Base-by-base conservation (phyloP, 2,113 vertebrate genomes). In the Scortum barcoo region DNA sequence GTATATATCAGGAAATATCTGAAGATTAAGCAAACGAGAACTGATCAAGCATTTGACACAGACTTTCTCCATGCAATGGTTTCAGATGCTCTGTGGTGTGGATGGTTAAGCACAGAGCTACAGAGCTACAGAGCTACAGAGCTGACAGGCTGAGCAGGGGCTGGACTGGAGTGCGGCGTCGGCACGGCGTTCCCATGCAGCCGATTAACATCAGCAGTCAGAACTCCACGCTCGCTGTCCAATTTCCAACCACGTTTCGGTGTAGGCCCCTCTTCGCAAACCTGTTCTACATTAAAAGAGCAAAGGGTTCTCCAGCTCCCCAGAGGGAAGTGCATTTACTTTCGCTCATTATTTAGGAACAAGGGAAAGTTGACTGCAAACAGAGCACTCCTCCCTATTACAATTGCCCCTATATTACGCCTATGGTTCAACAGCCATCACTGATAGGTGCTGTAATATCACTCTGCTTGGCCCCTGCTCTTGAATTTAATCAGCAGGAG, bases 251-350 rank as follows among this genome's bases (percentile, higher is more conserved):
- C 73, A 83, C 76, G 53, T 74, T 69, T 80, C 53, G 38, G 71
- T 69, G 44, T 9, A 71, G 83, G 66, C 67, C 84, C 74, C 67
- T 70, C 36, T 51, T 67, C 78, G 40, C 48, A 88, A 92, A 89
- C 82, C 90, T 91, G 92, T 60, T 92, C 81, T 89, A 76, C 70
- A 92, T 91, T 92, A 89, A 56, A 56, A 87, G 71, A 89, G 87
- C 80, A 83, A 85, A 86, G 61, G 51, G 70, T 79, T 80, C 73
- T 81, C 78, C 40, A 46, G 76, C 78, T 80, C 84, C 80, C 75
- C 75, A 16, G 69, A 84, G 83, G 56, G 56, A 76, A 58, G 67
- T 70, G 72, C 24, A 2, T 68, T 67, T 77, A 85, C 65, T 70
- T 70, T 60, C 0, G 24, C 84, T 87, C 66, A 65, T 92, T 91